Percentiles rank a stretch among this genome's conserved stretches.
Conservation (phyloP, 2,888 invertebrate genomes). For the Aphodius granarius region DNA sequence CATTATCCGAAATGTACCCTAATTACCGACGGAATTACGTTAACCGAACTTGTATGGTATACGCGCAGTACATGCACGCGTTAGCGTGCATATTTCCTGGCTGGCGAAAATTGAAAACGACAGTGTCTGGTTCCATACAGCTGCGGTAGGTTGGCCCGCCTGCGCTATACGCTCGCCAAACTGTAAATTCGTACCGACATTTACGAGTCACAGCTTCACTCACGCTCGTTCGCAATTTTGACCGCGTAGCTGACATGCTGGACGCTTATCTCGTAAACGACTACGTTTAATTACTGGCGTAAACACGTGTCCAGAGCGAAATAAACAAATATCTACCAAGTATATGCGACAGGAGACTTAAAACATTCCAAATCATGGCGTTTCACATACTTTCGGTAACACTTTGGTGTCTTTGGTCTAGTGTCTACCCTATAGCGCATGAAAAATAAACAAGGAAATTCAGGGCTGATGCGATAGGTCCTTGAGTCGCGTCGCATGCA, state of each 20-base stretch:
- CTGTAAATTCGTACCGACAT: background rate
- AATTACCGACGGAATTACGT: conserved; percentile 27
- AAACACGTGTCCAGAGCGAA: background rate
- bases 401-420: too few species aligned
- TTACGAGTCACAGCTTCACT: background rate
- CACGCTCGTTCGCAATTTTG: background rate
- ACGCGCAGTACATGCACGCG: conserved; percentile 21
- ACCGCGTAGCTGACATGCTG: background rate
- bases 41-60: conserved; percentile 20
- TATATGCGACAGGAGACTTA: too few species aligned
- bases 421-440: too few species aligned
- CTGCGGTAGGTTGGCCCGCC: background rate
- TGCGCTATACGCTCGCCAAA: background rate
- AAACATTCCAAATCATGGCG: too few species aligned
- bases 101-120: conserved; percentile 26
- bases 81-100: conserved; percentile 11
- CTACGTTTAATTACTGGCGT: background rate
- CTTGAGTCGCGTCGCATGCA: conserved; percentile 34
- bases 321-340: too few species aligned
- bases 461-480: conserved; percentile 19
- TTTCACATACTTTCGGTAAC: too few species aligned
- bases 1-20: conserved; percentile 23
- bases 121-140: conserved; percentile 15
- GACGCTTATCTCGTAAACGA: background rate
- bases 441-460: conserved; percentile 1